Evolutionary conservation across 2,888 invertebrate species (phyloP).

Genomic region (Melangyna quadrimaculata): DNA sequence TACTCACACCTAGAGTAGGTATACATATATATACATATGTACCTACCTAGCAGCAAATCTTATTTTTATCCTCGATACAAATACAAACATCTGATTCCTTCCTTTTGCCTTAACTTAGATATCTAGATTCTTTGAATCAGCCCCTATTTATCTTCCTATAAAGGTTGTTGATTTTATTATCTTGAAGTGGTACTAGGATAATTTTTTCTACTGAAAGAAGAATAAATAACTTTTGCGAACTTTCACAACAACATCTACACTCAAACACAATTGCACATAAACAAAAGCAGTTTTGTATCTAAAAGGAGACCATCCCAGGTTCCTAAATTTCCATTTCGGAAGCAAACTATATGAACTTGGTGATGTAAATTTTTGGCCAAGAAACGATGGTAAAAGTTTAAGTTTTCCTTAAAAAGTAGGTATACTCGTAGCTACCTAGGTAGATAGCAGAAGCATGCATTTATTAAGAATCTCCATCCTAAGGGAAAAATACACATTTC

Average conservation of each 20-base stretch:
- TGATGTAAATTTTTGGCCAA: slow-evolving; percentile 49
- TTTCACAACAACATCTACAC: slow-evolving; percentile 12
- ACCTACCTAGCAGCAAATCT: background rate
- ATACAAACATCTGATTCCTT: background rate
- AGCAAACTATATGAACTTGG: slow-evolving; percentile 36
- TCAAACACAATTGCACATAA: background rate
- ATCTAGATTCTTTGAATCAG: background rate
- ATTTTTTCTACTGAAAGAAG: slow-evolving; percentile 32
- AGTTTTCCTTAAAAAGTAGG: slow-evolving; percentile 52
- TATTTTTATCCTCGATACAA: background rate
- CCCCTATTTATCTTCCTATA: background rate
- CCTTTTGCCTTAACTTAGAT: background rate
- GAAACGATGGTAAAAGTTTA: slow-evolving; percentile 47
- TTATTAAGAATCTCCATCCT: slow-evolving; percentile 62
- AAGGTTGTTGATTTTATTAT: slow-evolving; percentile 35
- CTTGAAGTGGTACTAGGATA: slow-evolving; percentile 47
- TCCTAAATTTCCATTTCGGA: slow-evolving; percentile 31
- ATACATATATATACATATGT: no score
- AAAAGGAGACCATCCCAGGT: background rate
- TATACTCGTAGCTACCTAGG: no score
- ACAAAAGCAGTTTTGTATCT: background rate
- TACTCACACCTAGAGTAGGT: background rate
- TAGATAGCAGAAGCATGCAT: no score
- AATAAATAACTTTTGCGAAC: slow-evolving; percentile 67
- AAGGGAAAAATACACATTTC: slow-evolving; percentile 39